A percentile compares a stretch with the other conserved stretches of the same genome.
These are phyloP conservation scores for Moxostoma hubbsi DNA, from an alignment of 2,797 vertebrate species.

Conservation along the genomic window DNA sequence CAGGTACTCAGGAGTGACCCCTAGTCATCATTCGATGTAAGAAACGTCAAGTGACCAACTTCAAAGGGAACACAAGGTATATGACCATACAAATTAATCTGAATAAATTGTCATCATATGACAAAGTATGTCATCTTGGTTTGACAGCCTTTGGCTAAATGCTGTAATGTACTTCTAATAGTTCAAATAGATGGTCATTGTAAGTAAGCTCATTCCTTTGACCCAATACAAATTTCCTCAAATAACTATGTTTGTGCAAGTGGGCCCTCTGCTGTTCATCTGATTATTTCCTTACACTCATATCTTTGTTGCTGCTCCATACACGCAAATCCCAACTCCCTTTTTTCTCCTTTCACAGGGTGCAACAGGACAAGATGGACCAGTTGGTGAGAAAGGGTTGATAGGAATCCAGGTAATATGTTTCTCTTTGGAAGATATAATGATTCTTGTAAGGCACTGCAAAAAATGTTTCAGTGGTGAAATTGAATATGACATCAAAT, in stretches of 20 bases:
- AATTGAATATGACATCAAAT: neutral
- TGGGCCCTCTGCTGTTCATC: conserved; percentile 57
- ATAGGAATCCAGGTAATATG: conserved; percentile 71
- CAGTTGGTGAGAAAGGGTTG: conserved; percentile 67
- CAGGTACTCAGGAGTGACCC: too few species aligned
- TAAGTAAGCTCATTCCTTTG: conserved; percentile 13
- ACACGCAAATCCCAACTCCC: conserved; percentile 35
- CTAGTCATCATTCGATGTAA: too few species aligned
- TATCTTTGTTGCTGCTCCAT: neutral
- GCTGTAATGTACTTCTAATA: conserved; percentile 35
- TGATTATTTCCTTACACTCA: conserved; percentile 12
- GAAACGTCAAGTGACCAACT: too few species aligned
- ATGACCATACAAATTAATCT: conserved; percentile 3
- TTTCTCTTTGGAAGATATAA: neutral
- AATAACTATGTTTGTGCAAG: conserved; percentile 42
- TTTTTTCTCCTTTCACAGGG: conserved; percentile 62
- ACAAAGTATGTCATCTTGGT: neutral
- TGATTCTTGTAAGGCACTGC: neutral
- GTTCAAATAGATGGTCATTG: conserved; percentile 7
- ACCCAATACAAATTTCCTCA: conserved; percentile 31
- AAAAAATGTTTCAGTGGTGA: neutral
- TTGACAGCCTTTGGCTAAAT: conserved; percentile 36
- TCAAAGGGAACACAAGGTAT: too few species aligned
- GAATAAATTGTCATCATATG: conserved; percentile 9
- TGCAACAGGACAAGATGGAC: conserved; percentile 73